Base-by-base conservation (phyloP, 2,888 invertebrate species). In the Mesoligia furuncula region DNA sequence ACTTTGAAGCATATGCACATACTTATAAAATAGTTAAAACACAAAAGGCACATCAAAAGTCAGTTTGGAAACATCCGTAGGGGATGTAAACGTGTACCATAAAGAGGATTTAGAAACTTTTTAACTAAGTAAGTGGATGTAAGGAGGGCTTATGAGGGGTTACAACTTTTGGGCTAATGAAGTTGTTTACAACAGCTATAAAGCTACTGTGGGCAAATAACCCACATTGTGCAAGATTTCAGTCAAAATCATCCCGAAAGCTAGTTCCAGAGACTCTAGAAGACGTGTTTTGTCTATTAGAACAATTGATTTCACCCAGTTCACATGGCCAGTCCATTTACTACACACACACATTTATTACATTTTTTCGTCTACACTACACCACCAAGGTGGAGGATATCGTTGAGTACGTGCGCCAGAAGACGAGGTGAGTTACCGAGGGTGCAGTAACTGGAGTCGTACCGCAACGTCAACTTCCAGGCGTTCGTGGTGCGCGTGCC, bases 41-140 rank as follows among this genome's bases (percentile, higher is more conserved):
- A 45, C 15, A 64, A n/a, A 78, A 42, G 20, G 5, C 17, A 17
- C n/a, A 65, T 20, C 15, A 42, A 20, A 54, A 65, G 2, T 2
- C 31, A 51, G 39, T 51, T 61, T n/a, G 27, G 20, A 36, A 39
- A 48, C 4, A 45, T n/a, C 76, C 76, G 31, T 20, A 20, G 57
- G 57, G 42, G 31, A 31, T 31, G 31, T n/a, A 54, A 13, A n/a
- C 36, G 36, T 27, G 39, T 15, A 31, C 39, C 24, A 3, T 7
- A 20, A 13, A 42, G 17, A 27, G 36, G 8, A 36, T 36, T 80
- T 73, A 11, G 8, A 24, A 65, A 75, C 39, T 42, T 59, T 75
- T 15, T 24, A 24, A 64, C 54, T 48, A 31, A 64, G 17, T 61
- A 17, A 51, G 24, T 48, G 7, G n/a, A 39, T 20, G 1, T 51